Conservation (phyloP, 2,113 vertebrate genomes). For the Neoarius graeffei region DNA sequence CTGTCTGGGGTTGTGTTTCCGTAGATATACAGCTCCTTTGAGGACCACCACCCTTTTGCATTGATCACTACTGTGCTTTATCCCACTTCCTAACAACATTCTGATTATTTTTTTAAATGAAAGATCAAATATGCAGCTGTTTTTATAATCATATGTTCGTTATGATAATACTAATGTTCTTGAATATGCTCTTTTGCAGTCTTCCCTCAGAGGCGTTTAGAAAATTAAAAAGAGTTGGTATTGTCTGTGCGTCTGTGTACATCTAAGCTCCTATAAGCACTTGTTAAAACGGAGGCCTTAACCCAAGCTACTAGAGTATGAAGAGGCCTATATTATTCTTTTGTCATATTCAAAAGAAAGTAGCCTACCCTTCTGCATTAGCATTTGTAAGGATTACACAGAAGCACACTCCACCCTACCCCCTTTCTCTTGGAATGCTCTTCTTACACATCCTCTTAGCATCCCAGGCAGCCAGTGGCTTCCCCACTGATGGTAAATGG, state of each 20-base stretch:
- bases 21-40: conserved; percentile 41
- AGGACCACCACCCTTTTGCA: conserved; percentile 39
- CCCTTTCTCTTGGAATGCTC: conserved; percentile 33
- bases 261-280: neutral
- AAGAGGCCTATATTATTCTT: neutral
- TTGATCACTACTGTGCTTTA: neutral
- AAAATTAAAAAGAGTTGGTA: neutral
- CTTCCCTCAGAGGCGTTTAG: neutral
- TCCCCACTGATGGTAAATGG: conserved; percentile 41
- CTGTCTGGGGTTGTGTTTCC: conserved; percentile 34
- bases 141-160: neutral
- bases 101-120: neutral
- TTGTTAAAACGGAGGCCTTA: neutral
- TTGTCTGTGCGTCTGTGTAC: neutral
- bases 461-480: conserved; percentile 19
- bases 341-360: conserved; percentile 19
- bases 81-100: neutral
- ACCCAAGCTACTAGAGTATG: neutral
- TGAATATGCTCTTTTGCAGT: neutral
- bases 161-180: neutral
- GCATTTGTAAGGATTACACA: conserved; percentile 40
- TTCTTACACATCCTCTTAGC: conserved; percentile 35
- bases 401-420: conserved; percentile 33
- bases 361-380: conserved; percentile 32
- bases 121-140: neutral